phyloP scores from a whole-genome alignment of 2,113 vertebrate genomes.

The Chinchilla lanigera region DNA sequence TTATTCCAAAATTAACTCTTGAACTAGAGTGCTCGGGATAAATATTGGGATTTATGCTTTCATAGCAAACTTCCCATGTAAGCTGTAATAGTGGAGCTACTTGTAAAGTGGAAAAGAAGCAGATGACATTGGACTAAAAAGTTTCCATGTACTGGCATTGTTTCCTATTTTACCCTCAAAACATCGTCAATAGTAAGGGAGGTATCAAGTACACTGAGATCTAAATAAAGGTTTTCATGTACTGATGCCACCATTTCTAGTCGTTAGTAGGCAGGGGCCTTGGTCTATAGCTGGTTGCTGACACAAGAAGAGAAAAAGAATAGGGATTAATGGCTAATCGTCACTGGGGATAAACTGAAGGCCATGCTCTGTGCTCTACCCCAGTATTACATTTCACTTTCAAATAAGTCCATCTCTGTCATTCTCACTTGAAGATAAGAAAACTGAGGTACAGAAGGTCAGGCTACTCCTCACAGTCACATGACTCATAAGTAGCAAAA shows the following conservation, averaged over 20 bases:
- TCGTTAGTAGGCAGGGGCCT: background rate
- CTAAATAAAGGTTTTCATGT: background rate
- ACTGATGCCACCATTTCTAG: background rate
- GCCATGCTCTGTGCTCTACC: too few species aligned
- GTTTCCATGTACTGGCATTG: background rate
- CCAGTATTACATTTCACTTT: background rate
- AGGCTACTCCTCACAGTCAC: background rate
- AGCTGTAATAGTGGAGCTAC: background rate
- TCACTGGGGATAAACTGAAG: background rate
- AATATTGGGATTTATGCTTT: background rate
- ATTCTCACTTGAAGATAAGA: slow-evolving; percentile 2
- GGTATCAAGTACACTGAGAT: background rate
- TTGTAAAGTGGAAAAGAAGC: background rate
- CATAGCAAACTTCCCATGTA: background rate
- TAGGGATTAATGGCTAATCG: background rate
- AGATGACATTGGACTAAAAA: background rate
- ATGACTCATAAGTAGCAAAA: background rate
- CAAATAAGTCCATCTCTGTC: background rate
- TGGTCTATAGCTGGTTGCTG: background rate
- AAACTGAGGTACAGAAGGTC: background rate
- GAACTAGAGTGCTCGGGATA: background rate
- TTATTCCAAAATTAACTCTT: slow-evolving; percentile 46
- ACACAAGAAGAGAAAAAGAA: background rate
- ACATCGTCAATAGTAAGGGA: background rate
- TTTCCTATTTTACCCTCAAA: background rate